A percentile compares a stretch with the other conserved stretches of the same genome.
These are phyloP conservation scores for Cerastis rubricosa DNA, from an alignment of 2,888 invertebrate genomes.

Conservation along the genomic window DNA sequence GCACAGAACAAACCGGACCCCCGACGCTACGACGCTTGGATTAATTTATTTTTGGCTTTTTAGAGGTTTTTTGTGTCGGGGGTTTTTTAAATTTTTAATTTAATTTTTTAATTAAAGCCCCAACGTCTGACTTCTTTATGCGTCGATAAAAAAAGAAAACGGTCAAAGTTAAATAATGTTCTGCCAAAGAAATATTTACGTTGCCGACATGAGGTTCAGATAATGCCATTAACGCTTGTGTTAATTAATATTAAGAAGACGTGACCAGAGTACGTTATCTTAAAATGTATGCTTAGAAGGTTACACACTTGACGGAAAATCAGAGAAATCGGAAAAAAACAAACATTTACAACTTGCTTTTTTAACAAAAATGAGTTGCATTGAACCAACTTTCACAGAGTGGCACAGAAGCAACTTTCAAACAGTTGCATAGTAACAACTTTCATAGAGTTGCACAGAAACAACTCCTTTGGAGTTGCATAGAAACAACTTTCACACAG, in stretches of 20 bases:
- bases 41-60: no score
- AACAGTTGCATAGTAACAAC: no score
- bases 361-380: not conserved
- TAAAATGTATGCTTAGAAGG: conserved; percentile 7
- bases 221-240: conserved; percentile 23
- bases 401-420: no score
- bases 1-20: no score
- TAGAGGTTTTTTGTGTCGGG: no score
- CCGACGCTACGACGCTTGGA: no score
- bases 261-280: conserved; percentile 19
- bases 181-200: conserved; percentile 25
- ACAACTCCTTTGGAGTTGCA: no score
- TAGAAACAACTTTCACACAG: no score
- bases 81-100: no score
- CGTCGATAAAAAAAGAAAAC: conserved; percentile 14
- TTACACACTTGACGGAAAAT: not conserved
- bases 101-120: not conserved
- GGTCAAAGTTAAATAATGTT: conserved; percentile 18
- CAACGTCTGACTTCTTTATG: conserved; percentile 15
- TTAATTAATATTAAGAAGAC: conserved; percentile 48
- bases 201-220: conserved; percentile 11
- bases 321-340: not conserved
- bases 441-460: no score
- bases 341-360: not conserved
- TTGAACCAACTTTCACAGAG: no score